Evolutionary conservation across 1,140 invertebrate species (phyloP), one percentile per base, ranked within the genome.

Genomic region (Trypoxylus dichotomus): DNA sequence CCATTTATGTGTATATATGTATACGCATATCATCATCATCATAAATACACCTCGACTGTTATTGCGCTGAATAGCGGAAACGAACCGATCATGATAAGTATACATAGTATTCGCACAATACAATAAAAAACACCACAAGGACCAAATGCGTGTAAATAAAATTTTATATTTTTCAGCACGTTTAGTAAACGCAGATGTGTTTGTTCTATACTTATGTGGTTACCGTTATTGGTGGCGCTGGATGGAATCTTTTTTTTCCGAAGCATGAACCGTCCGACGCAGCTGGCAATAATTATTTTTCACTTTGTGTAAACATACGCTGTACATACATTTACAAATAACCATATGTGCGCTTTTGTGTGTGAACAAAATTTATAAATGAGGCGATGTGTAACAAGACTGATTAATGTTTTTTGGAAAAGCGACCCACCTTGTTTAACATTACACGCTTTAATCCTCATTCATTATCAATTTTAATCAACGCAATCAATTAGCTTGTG

Each of bases 211-310:
- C 60, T 29, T 3, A 68, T 68, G 60, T 24, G 60, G 60, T 68
- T 68, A 25, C 7, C 11, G 19, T 68, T 68, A 68, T 68, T 68
- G 60, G 60, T 24, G 24, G 21, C 11, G 60, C 15, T 27, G 60
- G 24, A 68, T 68, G 24, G 24, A 29, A 27, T 24, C 8, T 6
- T 1, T 21, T 19, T 54, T n/a, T 54, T 19, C 47, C 47, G 6
- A 6, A 54, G 24, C 60, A 24, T 27, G 60, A 68, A 24, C 25
- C 60, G 60, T 68, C 60, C 24, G 19, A 29, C 21, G 24, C 60
- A 68, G 7, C 21, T 68, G 60, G 60, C 60, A 29, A 68, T 68
- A 68, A 68, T 68, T 68, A 68, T 68, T 68, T 68, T 68, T 68
- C 60, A 68, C 60, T 68, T 24, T 68, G 27, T 29, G 60, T 68